Evolutionary conservation across 1,140 invertebrate species (phyloP), one percentile per base, ranked within the genome.

Genomic region (Pseudomyrmex dendroicus): DNA sequence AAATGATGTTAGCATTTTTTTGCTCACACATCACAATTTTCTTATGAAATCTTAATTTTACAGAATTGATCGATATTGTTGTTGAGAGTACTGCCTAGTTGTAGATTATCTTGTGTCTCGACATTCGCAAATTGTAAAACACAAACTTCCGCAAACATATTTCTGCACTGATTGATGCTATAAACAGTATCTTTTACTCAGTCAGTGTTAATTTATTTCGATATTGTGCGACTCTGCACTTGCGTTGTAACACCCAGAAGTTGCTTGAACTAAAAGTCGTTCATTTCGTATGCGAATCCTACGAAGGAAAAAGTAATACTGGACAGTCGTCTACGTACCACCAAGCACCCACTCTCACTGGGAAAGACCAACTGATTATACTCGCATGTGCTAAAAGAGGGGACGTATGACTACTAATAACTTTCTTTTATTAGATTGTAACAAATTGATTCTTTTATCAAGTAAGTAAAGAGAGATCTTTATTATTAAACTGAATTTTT

Each of bases 221-320:
- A 7, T 57, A 59, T 22, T 59, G 46, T 12, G 22, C n/a, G 12
- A 35, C 2, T 35, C 70, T 0, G 25, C 25, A 25, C 25, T 25
- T 25, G 35, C 35, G 35, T n/a, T 15, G 3, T n/a, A n/a, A 35
- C 20, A 54, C 1, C 1, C 22, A 50, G 54, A 68, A 66, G n/a
- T 12, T 50, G 2, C 2, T 57, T 13, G 10, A 25, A 25, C 50
- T 57, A 25, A 59, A 17, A 20, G 20, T 54, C 25, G 25, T 48
- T 72, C 54, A 59, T 78, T 59, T 57, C 48, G 54, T 72, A 50
- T 84, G 85, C 61, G 84, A 70, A 1, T 68, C 35, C 20, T 61
- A 22, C 52, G 78, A 78, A 77, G 50, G 78, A 78, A 83, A 89
- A 70, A 56, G 77, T 54, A 25, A 57, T 46, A 89, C 87, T 88